A percentile compares a stretch with the other conserved stretches of the same genome.
Conservation (phyloP, 2,113 vertebrate species). For the Sialia sialis region DNA sequence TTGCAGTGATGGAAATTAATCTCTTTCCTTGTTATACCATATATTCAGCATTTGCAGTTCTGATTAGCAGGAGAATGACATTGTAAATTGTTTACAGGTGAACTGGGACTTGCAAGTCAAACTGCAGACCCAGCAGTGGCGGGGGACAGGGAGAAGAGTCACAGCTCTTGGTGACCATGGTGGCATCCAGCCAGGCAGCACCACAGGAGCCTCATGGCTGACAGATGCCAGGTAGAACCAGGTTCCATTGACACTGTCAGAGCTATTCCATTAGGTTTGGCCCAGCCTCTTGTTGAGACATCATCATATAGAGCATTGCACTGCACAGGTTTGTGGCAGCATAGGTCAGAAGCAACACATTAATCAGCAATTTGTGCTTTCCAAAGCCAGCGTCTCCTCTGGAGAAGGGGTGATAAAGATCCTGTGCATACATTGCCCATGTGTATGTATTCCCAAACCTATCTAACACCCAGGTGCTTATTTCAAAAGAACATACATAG, state of each 20-base stretch:
- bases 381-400: background rate
- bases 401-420: background rate
- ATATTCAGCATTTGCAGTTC: background rate
- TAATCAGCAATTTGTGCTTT: background rate
- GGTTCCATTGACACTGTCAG: background rate
- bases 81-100: background rate
- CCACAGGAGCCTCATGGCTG: background rate
- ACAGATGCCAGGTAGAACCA: background rate
- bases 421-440: background rate
- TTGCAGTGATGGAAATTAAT: background rate
- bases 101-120: background rate
- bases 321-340: background rate
- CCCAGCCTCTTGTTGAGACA: background rate
- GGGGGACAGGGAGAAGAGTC: background rate
- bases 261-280: background rate
- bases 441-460: background rate
- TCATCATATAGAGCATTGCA: background rate
- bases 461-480: background rate
- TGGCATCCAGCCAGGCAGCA: background rate
- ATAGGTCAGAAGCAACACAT: background rate
- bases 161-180: background rate
- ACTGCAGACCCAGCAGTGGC: background rate
- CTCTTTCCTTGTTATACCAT: background rate
- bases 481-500: background rate
- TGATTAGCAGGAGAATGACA: background rate